These are phyloP conservation scores for Caenorhabditis becei DNA, from an alignment of 2,888 invertebrate genomes.

Conservation along the genomic window DNA sequence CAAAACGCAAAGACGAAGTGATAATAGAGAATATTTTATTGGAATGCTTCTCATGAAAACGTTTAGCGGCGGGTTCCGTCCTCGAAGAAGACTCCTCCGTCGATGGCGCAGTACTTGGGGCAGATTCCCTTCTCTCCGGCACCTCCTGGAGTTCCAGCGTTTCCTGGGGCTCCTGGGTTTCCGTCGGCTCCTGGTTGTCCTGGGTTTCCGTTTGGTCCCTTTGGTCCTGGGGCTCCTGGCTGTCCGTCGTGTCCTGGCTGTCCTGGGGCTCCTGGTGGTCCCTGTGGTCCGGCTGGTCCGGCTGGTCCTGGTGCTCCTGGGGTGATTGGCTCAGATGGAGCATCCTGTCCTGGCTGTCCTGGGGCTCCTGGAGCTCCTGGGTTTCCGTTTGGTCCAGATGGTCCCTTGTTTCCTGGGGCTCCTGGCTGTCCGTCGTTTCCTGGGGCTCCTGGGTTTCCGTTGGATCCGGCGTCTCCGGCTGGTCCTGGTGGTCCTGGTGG, in stretches of 20 bases:
- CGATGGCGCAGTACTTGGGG: constrained; percentile 80
- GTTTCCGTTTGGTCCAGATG: constrained; percentile 72
- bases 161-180: constrained; percentile 68
- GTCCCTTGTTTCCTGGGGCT: constrained; percentile 74
- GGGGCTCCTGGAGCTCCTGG: constrained; percentile 76
- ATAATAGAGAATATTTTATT: constrained; percentile 40
- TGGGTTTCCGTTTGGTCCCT: constrained; percentile 69
- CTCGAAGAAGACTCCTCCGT: constrained; percentile 80
- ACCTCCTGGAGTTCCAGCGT: constrained; percentile 68
- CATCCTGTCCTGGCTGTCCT: constrained; percentile 76
- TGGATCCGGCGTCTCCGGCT: constrained; percentile 66
- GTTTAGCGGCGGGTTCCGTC: constrained; percentile 73
- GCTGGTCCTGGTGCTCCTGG: constrained; percentile 75
- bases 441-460: constrained; percentile 65
- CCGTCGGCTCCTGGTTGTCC: constrained; percentile 68
- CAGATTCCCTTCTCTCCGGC: too few relatives aligned
- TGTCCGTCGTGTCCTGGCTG: constrained; percentile 65
- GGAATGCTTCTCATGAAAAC: background rate
- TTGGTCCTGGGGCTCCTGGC: constrained; percentile 67
- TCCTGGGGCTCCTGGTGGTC: constrained; percentile 72
- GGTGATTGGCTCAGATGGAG: constrained; percentile 71
- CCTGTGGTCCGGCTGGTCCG: constrained; percentile 69
- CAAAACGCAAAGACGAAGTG: background rate
- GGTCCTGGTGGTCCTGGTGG: constrained; percentile 72
- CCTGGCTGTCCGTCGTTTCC: constrained; percentile 63